Conservation (phyloP, 2,888 invertebrate species). For the Cotesia congregata region DNA sequence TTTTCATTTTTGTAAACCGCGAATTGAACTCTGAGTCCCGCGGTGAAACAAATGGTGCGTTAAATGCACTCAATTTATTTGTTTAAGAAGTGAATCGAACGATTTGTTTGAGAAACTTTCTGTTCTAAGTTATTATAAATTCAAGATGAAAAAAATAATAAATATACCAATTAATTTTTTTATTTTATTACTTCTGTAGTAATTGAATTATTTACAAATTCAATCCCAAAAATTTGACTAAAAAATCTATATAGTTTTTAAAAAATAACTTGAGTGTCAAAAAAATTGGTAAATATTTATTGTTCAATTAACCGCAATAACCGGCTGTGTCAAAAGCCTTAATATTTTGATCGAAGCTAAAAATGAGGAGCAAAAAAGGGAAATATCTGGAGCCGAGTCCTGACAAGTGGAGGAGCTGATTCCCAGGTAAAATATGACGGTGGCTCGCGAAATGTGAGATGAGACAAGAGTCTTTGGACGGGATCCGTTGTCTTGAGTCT, state of each 20-base stretch:
- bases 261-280: not conserved
- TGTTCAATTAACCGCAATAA: slow-evolving; percentile 50
- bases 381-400: not conserved
- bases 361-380: slow-evolving; percentile 45
- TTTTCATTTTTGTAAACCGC: not conserved
- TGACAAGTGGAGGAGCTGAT: slow-evolving; percentile 29
- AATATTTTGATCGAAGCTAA: slow-evolving; percentile 16
- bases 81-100: slow-evolving; percentile 10
- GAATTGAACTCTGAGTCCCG: slow-evolving; percentile 41
- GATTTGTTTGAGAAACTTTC: too few relatives aligned
- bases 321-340: not conserved
- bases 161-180: too few relatives aligned
- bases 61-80: slow-evolving; percentile 53
- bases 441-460: slow-evolving; percentile 68
- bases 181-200: too few relatives aligned
- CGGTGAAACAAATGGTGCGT: slow-evolving; percentile 58
- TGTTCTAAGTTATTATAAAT: too few relatives aligned
- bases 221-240: too few relatives aligned
- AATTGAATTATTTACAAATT: too few relatives aligned
- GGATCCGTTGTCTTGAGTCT: slow-evolving; percentile 55
- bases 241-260: too few relatives aligned
- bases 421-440: slow-evolving; percentile 66
- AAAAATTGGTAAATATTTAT: slow-evolving; percentile 46
- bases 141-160: too few relatives aligned
- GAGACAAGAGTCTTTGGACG: slow-evolving; percentile 48